Evolutionary conservation across 1,140 invertebrate genomes (phyloP), one percentile per base, ranked within the genome.

Genomic region (Trachymyrmex septentrionalis): DNA sequence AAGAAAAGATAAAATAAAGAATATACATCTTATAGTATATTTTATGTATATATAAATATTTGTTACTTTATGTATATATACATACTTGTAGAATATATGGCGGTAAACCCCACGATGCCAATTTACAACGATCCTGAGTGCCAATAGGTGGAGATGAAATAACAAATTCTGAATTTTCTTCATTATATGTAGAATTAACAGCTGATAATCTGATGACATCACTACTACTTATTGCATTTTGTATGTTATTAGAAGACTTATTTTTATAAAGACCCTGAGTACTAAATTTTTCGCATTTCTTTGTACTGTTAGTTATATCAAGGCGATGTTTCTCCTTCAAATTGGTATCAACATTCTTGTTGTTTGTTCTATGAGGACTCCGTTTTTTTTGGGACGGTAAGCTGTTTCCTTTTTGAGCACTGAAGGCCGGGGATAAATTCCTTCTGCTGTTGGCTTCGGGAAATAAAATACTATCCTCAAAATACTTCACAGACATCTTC

Each of bases 31-130:
- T 57, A 24, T 61, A 14, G 73, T 50, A 87, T 57, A 24, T 3
- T 66, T 86, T 55, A 78, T 38, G 27, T 57, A 21, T 7, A n/a
- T 55, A 63, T 24, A 87, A 27, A 27, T 27, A 27, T 27, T 27
- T 27, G 27, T 27, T 55, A 21, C 7, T 64, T 86, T 55, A 78
- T 57, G 10, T 7, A n/a, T 55, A 63, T 24, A 87, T 30, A 30
- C 6, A 82, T 92, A 94, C 94, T 91, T 94, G 87, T 76, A 96
- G 93, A 90, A 98, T 96, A 89, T 96, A 95, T 66, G 88, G 69
- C 7, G 97, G 97, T 38, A 98, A 93, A 61, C 97, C 96, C 97
- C 97, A 97, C 71, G 93, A 92, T 88, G 94, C 93, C 64, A 96
- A 91, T 91, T 95, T 94, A 72, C 88, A 92, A 67, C 92, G 93